Evolutionary conservation across 2,797 vertebrate genomes (phyloP), one percentile per base, ranked within the genome.

Genomic region (Microchirus variegatus): DNA sequence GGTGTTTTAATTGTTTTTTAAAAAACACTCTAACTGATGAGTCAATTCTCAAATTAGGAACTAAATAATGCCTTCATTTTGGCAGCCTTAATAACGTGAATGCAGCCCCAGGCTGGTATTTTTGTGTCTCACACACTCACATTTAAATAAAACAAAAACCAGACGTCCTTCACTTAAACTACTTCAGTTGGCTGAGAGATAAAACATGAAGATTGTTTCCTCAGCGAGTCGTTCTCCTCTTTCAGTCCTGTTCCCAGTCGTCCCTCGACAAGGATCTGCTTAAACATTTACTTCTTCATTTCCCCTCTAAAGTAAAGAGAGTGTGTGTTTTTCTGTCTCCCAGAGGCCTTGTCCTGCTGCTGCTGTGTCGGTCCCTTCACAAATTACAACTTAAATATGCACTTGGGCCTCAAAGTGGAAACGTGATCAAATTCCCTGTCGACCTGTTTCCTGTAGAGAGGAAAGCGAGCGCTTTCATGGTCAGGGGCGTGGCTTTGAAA

Each of bases 401-500:
- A 10, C 31, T 70, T 48, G 8, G 8, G 63, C 55, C 60, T 18
- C 37, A 59, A 73, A 53, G 10, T 59, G 18, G 40, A 67, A 80
- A 76, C 60, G 53, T 42, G 77, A 78, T 81, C 62, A 62, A 72
- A 70, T 72, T 72, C 59, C 16, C 44, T 5, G 1, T 13, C 15
- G 44, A 14, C 45, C 40, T n/a, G n/a, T n/a, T n/a, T n/a, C n/a
- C n/a, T n/a, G 18, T 63, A 26, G 22, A 18, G 49, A 51, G 62
- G 57, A 73, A 83, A 63, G 42, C 13, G 2, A 65, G 56, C 51
- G 38, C 62, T 64, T 64, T 44, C 1, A 45, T 66, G 68, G 74
- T 78, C 44, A 57, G 31, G 71, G 67, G 67, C 59, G 69, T 70
- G 75, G 74, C 80, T 64, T 89, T 90, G 81, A 80, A 73, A 87